Conservation (phyloP, 35 echinoderm and acorn worm genomes). For the Ophiothrix spiculata region DNA sequence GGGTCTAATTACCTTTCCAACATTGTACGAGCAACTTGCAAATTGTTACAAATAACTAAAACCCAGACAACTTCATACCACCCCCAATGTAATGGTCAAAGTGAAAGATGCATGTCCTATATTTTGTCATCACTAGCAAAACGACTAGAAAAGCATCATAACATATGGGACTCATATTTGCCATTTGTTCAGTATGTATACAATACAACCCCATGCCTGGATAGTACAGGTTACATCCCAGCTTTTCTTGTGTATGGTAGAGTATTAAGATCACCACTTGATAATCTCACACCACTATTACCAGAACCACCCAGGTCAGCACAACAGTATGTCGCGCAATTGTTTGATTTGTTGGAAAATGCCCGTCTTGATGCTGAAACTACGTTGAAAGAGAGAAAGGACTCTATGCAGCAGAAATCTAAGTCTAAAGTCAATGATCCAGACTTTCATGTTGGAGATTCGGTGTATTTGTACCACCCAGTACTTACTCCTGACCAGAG, state of each 20-base stretch:
- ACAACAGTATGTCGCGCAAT: background rate
- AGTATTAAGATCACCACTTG: background rate
- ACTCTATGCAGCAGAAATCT: background rate
- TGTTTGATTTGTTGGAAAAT: background rate
- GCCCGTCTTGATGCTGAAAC: background rate
- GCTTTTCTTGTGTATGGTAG: background rate
- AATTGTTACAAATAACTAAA: constrained; percentile 16
- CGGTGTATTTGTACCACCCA: background rate
- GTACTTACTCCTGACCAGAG: background rate
- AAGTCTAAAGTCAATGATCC: background rate
- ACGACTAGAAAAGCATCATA: background rate
- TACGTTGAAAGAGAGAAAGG: background rate
- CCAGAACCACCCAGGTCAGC: constrained; percentile 10
- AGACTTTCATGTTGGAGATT: background rate
- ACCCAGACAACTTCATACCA: constrained; percentile 58
- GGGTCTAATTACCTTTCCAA: constrained; percentile 49
- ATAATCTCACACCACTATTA: background rate
- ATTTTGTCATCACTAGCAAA: constrained; percentile 19
- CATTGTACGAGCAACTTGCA: constrained; percentile 43
- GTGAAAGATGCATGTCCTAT: constrained; percentile 47
- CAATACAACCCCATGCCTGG: background rate
- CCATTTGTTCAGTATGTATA: constrained; percentile 6
- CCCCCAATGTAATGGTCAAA: constrained; percentile 43
- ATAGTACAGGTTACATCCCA: background rate
- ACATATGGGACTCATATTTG: background rate